Evolutionary conservation across 2,113 vertebrate genomes (phyloP).

Genomic region (Melanerpes formicivorus): DNA sequence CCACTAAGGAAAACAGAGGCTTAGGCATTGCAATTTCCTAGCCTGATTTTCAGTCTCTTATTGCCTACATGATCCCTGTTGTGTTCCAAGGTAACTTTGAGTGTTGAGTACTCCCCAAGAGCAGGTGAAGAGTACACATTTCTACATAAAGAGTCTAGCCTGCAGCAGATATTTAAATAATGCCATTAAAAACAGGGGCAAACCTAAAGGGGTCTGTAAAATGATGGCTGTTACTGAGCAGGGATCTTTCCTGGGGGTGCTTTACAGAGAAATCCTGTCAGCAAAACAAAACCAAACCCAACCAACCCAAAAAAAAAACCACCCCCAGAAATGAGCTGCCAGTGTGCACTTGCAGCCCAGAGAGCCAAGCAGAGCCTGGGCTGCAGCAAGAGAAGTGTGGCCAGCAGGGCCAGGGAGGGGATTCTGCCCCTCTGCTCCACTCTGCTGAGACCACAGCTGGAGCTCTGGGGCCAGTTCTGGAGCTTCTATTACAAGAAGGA

Average conservation of each 20-base stretch:
- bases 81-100: background rate
- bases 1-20: background rate
- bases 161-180: background rate
- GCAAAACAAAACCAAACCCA: background rate
- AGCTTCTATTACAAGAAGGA: too few species aligned
- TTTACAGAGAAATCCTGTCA: background rate
- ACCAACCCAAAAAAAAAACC: too few species aligned
- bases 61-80: background rate
- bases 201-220: background rate
- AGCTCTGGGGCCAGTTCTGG: too few species aligned
- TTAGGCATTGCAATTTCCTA: background rate
- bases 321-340: background rate
- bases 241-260: background rate
- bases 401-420: too few species aligned
- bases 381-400: too few species aligned
- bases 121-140: background rate
- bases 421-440: too few species aligned
- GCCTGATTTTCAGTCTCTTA: constrained; percentile 39
- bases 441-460: too few species aligned
- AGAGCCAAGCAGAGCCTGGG: too few species aligned
- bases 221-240: background rate
- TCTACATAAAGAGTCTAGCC: background rate
- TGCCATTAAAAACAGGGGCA: background rate
- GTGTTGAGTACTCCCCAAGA: background rate
- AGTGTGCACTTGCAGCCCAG: background rate